These are phyloP conservation scores for Yoshiicerus persimilis DNA, from an alignment of 1,140 invertebrate genomes.

Conservation along the genomic window DNA sequence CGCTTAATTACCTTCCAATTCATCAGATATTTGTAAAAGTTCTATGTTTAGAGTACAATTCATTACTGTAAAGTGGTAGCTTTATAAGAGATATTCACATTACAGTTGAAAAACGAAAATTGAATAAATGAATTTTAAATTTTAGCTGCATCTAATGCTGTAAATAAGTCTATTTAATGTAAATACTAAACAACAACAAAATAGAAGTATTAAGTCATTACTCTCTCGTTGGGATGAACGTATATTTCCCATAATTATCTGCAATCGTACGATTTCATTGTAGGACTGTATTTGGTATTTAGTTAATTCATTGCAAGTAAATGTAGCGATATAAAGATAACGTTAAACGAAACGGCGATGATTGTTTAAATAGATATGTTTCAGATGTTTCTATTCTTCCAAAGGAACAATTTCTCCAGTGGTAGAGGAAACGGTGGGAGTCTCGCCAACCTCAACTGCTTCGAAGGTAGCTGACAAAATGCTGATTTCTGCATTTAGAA, in stretches of 20 bases:
- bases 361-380: neutral
- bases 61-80: no score
- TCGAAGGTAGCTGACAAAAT: neutral
- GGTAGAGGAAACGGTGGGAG: neutral
- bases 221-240: neutral
- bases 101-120: no score
- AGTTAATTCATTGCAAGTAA: neutral
- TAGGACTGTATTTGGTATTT: neutral
- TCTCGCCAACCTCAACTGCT: neutral
- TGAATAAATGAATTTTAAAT: no score
- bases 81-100: no score
- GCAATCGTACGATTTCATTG: neutral
- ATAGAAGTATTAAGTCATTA: neutral
- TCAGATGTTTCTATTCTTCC: neutral
- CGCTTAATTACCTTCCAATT: no score
- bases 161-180: neutral
- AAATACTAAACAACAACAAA: neutral
- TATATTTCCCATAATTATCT: neutral
- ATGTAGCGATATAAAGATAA: neutral
- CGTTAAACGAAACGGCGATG: neutral
- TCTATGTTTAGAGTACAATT: no score
- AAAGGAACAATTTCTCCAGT: neutral
- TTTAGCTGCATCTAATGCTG: no score
- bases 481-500: neutral
- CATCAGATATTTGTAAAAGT: no score